Conservation (phyloP, 2,797 vertebrate genomes). For the Enteromius mattozi region DNA sequence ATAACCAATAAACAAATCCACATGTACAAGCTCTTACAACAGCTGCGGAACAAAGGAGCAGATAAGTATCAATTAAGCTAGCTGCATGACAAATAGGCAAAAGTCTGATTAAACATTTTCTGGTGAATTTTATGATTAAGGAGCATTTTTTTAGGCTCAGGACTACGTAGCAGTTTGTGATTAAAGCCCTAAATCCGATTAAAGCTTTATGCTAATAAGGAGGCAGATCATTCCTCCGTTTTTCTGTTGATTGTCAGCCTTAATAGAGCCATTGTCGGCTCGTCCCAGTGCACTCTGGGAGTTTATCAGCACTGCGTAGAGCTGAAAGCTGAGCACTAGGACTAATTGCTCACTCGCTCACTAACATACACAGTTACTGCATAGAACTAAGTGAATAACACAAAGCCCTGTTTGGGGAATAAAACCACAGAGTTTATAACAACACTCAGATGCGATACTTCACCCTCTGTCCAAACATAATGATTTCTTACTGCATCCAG, state of each 20-base stretch:
- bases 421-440: slow-evolving; percentile 58
- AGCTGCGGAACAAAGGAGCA: slow-evolving; percentile 14
- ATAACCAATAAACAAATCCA: slow-evolving; percentile 34
- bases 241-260: slow-evolving; percentile 68
- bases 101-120: slow-evolving; percentile 42
- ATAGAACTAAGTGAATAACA: slow-evolving; percentile 49
- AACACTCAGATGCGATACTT: slow-evolving; percentile 69
- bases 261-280: slow-evolving; percentile 70
- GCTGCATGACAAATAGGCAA: slow-evolving; percentile 28
- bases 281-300: slow-evolving; percentile 65
- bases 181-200: slow-evolving; percentile 47
- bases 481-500: slow-evolving; percentile 47
- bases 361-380: slow-evolving; percentile 27
- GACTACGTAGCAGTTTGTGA: slow-evolving; percentile 19
- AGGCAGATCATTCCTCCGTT: slow-evolving; percentile 65
- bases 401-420: slow-evolving; percentile 50
- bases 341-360: slow-evolving; percentile 49
- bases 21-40: slow-evolving; percentile 11
- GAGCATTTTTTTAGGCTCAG: slow-evolving; percentile 24
- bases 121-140: slow-evolving; percentile 40
- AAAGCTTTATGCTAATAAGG: slow-evolving; percentile 68
- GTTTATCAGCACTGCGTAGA: slow-evolving; percentile 59
- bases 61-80: slow-evolving; percentile 28
- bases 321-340: slow-evolving; percentile 46
- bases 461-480: slow-evolving; percentile 61